A percentile compares a stretch with the other conserved stretches of the same genome.
phyloP scores from a whole-genome alignment of 2,113 vertebrate species.

The Nothoprocta perdicaria region DNA sequence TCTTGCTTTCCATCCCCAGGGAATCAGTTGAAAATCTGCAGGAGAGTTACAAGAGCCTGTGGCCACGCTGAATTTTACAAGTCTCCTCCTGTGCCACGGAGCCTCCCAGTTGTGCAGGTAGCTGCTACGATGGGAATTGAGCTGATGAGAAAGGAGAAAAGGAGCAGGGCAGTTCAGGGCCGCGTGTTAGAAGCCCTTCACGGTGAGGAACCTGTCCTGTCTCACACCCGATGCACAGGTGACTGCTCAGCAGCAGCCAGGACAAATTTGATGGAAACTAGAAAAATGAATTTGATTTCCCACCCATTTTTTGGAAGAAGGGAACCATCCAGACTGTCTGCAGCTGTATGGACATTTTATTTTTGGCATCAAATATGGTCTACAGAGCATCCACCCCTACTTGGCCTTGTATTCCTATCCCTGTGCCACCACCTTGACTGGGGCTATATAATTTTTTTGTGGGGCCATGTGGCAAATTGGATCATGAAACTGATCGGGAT shows the following conservation, averaged over 20 bases:
- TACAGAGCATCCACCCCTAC: neutral
- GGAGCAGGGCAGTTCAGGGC: neutral
- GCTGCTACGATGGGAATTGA: neutral
- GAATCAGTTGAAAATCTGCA: neutral
- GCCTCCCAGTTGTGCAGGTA: neutral
- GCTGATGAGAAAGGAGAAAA: fast-evolving
- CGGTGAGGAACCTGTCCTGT: neutral
- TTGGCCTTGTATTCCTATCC: neutral
- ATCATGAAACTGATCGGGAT: constrained; percentile 30
- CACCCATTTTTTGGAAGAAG: neutral
- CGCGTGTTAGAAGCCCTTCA: fast-evolving
- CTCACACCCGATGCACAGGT: fast-evolving
- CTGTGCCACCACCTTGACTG: neutral
- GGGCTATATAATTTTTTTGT: constrained; percentile 14
- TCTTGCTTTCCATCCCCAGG: neutral
- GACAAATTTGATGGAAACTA: neutral
- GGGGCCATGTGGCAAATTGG: neutral
- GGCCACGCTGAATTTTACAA: constrained; percentile 30
- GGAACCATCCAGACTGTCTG: neutral
- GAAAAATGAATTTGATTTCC: neutral
- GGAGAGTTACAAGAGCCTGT: neutral
- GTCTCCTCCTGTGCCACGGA: neutral
- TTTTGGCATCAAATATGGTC: neutral
- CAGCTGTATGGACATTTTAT: neutral
- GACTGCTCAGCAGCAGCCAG: neutral